Conservation (phyloP, 2,888 invertebrate genomes). For the Lycocerus yunnanus region DNA sequence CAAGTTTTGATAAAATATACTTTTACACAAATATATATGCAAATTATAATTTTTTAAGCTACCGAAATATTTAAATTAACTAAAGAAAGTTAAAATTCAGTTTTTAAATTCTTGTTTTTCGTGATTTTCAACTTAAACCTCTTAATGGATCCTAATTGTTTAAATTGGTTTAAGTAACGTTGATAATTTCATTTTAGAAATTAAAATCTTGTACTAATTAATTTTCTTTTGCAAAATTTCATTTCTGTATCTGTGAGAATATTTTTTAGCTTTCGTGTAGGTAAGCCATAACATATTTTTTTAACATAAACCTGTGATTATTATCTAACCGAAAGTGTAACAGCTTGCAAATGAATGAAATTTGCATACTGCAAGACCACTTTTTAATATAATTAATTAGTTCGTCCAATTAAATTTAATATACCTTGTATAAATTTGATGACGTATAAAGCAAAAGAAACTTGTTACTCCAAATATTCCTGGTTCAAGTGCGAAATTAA, state of each 20-base stretch:
- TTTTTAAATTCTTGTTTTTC: neutral
- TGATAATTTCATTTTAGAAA: neutral
- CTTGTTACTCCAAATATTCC: neutral
- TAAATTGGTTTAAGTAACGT: neutral
- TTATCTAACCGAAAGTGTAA: neutral
- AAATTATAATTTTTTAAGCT: neutral
- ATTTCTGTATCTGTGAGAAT: neutral
- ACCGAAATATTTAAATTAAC: neutral
- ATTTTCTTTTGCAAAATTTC: neutral
- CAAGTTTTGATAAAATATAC: neutral
- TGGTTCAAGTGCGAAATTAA: neutral
- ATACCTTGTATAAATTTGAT: neutral
- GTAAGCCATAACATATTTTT: neutral
- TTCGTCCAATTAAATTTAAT: neutral
- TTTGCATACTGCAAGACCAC: neutral
- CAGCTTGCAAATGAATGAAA: neutral
- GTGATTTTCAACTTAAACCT: neutral
- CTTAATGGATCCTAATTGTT: neutral
- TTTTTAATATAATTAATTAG: neutral
- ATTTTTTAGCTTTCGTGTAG: neutral
- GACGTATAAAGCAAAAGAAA: neutral
- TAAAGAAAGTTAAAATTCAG: neutral
- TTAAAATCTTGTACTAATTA: neutral
- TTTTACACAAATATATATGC: neutral
- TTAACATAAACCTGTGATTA: neutral